A percentile compares a stretch with the other conserved stretches of the same genome.
Conservation (phyloP, 2,888 invertebrate genomes). For the Stenurella melanura region DNA sequence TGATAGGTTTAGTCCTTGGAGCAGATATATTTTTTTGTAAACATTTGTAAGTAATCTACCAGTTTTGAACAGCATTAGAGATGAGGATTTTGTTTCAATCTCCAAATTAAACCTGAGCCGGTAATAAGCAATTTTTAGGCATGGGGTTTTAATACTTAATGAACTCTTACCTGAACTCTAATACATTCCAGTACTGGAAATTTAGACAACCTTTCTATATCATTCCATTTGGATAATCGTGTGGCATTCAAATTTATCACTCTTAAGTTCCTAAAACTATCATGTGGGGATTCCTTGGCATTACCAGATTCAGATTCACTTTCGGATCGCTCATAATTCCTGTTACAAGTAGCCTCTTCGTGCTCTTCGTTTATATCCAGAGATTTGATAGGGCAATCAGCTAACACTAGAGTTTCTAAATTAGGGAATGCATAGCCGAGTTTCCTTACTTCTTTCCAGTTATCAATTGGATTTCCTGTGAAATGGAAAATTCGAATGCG, state of each 20-base stretch:
- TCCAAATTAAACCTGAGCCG: too few species aligned
- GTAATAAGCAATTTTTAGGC: too few species aligned
- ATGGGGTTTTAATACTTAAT: too few species aligned
- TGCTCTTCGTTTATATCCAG: slow-evolving; percentile 67
- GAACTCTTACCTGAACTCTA: slow-evolving; percentile 81
- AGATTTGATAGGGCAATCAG: slow-evolving; percentile 86
- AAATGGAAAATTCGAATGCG: slow-evolving; percentile 88
- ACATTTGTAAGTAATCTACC: too few species aligned
- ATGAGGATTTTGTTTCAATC: too few species aligned
- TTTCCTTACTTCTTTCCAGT: slow-evolving; percentile 89
- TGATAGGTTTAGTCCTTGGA: too few species aligned
- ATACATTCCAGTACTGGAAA: slow-evolving; percentile 90
- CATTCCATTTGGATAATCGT: slow-evolving; percentile 89
- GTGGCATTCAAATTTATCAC: slow-evolving; percentile 91
- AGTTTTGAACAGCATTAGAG: too few species aligned
- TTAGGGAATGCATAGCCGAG: slow-evolving; percentile 91
- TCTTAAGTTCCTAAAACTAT: slow-evolving; percentile 81
- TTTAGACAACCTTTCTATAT: slow-evolving; percentile 88
- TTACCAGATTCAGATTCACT: slow-evolving; percentile 76
- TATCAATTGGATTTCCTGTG: slow-evolving; percentile 89
- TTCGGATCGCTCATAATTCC: slow-evolving; percentile 72
- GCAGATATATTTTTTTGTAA: too few species aligned
- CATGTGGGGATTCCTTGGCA: slow-evolving; percentile 77
- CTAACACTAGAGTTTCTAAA: slow-evolving; percentile 88
- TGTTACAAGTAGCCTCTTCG: slow-evolving; percentile 53